Evolutionary conservation across 2,888 invertebrate genomes (phyloP), one percentile per base, ranked within the genome.

Genomic region (Anoplius nigerrimus): DNA sequence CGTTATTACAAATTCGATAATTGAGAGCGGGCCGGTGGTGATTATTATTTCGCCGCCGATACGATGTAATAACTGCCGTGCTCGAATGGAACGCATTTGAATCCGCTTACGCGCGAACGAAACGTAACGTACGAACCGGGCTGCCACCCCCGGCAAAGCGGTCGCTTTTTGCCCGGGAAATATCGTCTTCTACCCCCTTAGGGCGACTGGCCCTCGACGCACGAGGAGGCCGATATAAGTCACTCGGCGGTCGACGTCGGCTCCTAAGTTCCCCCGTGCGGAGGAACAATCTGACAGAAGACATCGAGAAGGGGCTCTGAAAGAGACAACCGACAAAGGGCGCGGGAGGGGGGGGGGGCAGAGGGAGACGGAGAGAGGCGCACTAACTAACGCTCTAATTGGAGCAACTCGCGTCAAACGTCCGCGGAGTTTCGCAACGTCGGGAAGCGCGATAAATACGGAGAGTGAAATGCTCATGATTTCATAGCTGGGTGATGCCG

Each of bases 341-440:
- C 11, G 45, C 3, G 3, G 46, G 46, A 46, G 46, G 15, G 4
- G 46, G 11, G 15, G 16, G 46, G 46, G 11, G n/a, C 48, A 18
- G 48, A 16, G 8, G 48, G 48, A 48, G 11, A 42, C 42, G 42
- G 24, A n/a, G 34, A 34, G 13, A 22, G 18, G 22, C 27, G 45
- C 51, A 58, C 48, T 55, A 57, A 57, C 62, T 55, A 59, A 46
- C 48, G 56, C 48, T 60, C 60, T 66, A 72, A 72, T 72, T 72
- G 66, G 67, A 60, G 59, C 62, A 69, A 66, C 62, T 66, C 52
- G 62, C 56, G 59, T 69, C 65, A 69, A 66, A 72, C 66, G 65
- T 62, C 52, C 59, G 24, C 56, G 21, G 58, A 48, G 61, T 42
- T 56, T 54, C 55, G 53, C 64, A 54, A 58, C 55, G 51, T 61